A percentile compares a stretch with the other conserved stretches of the same genome.
These are phyloP conservation scores for Arctopsyche grandis DNA, from an alignment of 1,140 invertebrate genomes.

Conservation along the genomic window DNA sequence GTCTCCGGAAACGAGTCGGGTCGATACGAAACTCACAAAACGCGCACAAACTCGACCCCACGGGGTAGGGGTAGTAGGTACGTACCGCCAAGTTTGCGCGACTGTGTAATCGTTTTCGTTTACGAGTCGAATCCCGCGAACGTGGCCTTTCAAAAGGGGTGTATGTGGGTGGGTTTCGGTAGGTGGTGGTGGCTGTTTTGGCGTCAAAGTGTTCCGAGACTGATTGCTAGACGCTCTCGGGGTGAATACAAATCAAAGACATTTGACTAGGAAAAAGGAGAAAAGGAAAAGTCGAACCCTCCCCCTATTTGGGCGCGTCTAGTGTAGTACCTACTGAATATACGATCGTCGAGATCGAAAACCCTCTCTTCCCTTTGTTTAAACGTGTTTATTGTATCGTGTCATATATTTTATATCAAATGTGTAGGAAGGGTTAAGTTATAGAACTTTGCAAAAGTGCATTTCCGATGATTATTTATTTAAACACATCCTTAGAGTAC, in stretches of 20 bases:
- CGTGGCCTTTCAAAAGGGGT: background rate
- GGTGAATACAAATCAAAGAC: conserved; percentile 42
- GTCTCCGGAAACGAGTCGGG: too few species aligned
- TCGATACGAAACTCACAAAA: too few species aligned
- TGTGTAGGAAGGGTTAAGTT: too few species aligned
- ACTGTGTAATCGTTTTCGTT: conserved; percentile 42
- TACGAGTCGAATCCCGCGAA: conserved; percentile 15
- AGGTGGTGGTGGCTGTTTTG: background rate
- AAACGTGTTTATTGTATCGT: background rate
- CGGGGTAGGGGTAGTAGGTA: too few species aligned
- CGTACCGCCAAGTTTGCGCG: background rate
- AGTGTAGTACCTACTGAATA: too few species aligned
- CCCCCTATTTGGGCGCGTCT: background rate
- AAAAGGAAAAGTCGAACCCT: background rate
- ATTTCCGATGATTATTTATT: too few species aligned
- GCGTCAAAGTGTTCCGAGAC: conserved; percentile 37
- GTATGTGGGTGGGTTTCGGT: background rate
- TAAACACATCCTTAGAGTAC: too few species aligned
- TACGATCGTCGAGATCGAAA: background rate
- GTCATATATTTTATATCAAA: background rate
- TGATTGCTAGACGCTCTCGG: conserved; percentile 37
- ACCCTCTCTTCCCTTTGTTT: too few species aligned
- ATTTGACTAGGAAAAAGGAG: conserved; percentile 25
- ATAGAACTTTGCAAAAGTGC: too few species aligned
- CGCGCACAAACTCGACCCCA: too few species aligned